Evolutionary conservation across 2,888 invertebrate genomes (phyloP).

Genomic region (Drosophila austrosaltans): DNA sequence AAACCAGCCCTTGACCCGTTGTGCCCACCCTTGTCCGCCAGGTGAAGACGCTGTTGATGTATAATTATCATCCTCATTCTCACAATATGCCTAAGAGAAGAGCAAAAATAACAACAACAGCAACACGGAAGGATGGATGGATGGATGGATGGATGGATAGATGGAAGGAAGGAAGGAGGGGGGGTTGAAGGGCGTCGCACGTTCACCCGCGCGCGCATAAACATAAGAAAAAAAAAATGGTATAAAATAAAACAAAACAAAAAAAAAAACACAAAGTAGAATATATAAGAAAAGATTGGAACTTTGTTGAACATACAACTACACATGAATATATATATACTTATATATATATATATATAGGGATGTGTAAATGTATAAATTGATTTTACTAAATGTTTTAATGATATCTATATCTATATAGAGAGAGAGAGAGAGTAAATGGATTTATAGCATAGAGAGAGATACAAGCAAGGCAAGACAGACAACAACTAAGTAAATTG

Average conservation of each 20-base stretch:
- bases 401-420: neutral
- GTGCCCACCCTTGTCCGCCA: conserved; percentile 87
- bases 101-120: conserved; percentile 50
- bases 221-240: conserved; percentile 51
- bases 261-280: conserved; percentile 20
- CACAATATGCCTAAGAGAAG: conserved; percentile 82
- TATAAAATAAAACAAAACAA: conserved; percentile 55
- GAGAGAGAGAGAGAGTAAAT: neutral
- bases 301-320: neutral
- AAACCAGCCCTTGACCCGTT: conserved; percentile 89
- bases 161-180: too few species aligned
- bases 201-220: conserved; percentile 60
- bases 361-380: neutral
- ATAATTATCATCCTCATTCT: conserved; percentile 83
- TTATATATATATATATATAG: neutral
- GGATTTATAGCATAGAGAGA: neutral
- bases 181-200: too few species aligned
- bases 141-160: conserved; percentile 38
- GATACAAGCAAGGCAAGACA: neutral
- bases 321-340: conserved; percentile 15
- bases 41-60: conserved; percentile 84
- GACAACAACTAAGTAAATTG: conserved; percentile 8
- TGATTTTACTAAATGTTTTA: neutral
- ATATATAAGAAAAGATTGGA: neutral
- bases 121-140: conserved; percentile 29